Percentiles rank a stretch among this genome's conserved stretches.
phyloP scores from a whole-genome alignment of 2,113 vertebrate species.

The Gymnarchus niloticus region DNA sequence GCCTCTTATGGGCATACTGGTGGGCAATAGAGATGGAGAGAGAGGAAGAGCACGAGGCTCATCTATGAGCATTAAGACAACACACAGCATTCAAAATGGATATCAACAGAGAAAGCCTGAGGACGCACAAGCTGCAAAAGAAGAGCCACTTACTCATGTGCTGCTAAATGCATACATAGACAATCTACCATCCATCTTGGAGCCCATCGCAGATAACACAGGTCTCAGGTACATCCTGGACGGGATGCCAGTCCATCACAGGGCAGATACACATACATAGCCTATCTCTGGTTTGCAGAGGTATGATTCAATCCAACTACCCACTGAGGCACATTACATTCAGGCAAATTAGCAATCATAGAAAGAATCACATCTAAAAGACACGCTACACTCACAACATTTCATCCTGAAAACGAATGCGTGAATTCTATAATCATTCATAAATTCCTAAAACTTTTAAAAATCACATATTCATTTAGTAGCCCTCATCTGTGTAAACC shows the following conservation, averaged over 20 bases:
- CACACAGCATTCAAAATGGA: neutral
- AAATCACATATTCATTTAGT: too few species aligned
- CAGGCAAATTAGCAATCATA: too few species aligned
- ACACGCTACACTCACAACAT: too few species aligned
- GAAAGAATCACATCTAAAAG: too few species aligned
- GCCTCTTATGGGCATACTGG: conserved; percentile 60
- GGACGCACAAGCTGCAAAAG: conserved; percentile 24
- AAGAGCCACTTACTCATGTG: neutral
- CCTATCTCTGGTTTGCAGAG: neutral
- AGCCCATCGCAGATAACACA: neutral
- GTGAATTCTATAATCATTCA: too few species aligned
- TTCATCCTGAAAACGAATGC: too few species aligned
- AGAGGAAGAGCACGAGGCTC: conserved; percentile 46
- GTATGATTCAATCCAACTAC: neutral
- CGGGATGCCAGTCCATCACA: neutral
- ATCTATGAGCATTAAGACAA: conserved; percentile 36
- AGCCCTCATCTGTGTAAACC: too few species aligned
- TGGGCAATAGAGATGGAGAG: conserved; percentile 53
- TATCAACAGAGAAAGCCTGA: neutral
- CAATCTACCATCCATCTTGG: neutral
- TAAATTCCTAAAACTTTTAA: too few species aligned
- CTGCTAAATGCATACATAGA: neutral
- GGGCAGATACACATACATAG: neutral
- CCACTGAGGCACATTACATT: too few species aligned
- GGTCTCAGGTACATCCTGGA: neutral